Evolutionary conservation across 2,888 invertebrate genomes (phyloP).

Genomic region (Acanthoscelides obtectus): DNA sequence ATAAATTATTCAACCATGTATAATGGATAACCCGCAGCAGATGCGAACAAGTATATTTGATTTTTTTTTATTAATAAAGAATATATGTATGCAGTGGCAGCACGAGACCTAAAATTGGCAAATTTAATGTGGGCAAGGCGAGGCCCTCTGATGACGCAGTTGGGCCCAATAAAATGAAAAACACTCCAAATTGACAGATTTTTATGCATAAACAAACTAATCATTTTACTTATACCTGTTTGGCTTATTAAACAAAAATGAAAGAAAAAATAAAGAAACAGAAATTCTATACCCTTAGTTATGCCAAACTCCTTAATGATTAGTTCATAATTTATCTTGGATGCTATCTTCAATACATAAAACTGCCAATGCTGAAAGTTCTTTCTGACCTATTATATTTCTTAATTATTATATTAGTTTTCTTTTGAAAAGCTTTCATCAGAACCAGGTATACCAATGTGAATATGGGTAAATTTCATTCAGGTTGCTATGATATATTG

Average conservation of each 20-base stretch:
- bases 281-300: background rate
- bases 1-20: too few species aligned
- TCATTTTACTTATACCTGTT: background rate
- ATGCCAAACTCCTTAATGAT: background rate
- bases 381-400: background rate
- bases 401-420: background rate
- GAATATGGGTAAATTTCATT: background rate
- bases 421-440: background rate
- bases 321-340: conserved; percentile 39
- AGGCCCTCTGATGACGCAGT: background rate
- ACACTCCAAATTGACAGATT: too few species aligned
- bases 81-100: background rate
- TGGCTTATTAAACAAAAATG: background rate
- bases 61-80: too few species aligned
- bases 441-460: background rate
- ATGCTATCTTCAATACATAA: background rate
- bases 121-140: background rate
- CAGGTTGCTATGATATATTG: background rate
- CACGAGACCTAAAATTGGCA: background rate
- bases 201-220: background rate
- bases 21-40: too few species aligned
- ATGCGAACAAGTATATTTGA: too few species aligned
- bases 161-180: background rate
- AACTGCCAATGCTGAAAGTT: background rate
- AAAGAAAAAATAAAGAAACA: background rate